Evolutionary conservation across 1,140 invertebrate species (phyloP).

Genomic region (Elysia chlorotica): DNA sequence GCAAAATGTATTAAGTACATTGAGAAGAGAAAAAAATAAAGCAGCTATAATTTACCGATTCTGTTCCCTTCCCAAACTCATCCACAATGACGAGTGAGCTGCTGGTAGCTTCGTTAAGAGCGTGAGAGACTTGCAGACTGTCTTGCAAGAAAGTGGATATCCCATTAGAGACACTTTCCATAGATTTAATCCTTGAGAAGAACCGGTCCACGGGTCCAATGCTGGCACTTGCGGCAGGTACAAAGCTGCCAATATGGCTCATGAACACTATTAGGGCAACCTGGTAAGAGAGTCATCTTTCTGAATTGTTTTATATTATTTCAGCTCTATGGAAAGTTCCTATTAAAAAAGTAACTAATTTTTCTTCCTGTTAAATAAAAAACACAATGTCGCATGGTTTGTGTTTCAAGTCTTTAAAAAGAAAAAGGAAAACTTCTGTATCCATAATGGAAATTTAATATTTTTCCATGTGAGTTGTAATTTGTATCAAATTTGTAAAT

Average conservation of each 20-base stretch:
- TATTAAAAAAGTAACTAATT: no score
- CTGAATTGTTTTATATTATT: no score
- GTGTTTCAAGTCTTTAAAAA: no score
- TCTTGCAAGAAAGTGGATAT: slow-evolving; percentile 87
- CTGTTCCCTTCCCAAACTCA: slow-evolving; percentile 90
- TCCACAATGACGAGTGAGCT: slow-evolving; percentile 82
- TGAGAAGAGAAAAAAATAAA: not conserved
- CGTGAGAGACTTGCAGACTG: slow-evolving; percentile 78
- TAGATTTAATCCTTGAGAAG: slow-evolving; percentile 74
- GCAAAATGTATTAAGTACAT: no score
- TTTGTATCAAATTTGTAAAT: no score
- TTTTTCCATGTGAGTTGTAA: no score
- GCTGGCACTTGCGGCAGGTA: slow-evolving; percentile 77
- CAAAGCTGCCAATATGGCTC: slow-evolving; percentile 86
- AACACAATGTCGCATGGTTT: no score
- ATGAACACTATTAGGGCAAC: slow-evolving; percentile 78
- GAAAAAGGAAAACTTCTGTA: no score
- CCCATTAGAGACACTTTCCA: slow-evolving; percentile 76
- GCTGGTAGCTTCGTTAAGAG: slow-evolving; percentile 69
- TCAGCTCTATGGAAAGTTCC: no score
- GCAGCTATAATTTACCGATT: slow-evolving; percentile 63
- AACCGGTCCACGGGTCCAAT: slow-evolving; percentile 77
- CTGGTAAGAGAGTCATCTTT: no score
- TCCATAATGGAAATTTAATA: no score
- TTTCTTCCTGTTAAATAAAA: no score